Base-by-base conservation (phyloP, 1,140 invertebrate species). In the Eulimnadia texana region DNA sequence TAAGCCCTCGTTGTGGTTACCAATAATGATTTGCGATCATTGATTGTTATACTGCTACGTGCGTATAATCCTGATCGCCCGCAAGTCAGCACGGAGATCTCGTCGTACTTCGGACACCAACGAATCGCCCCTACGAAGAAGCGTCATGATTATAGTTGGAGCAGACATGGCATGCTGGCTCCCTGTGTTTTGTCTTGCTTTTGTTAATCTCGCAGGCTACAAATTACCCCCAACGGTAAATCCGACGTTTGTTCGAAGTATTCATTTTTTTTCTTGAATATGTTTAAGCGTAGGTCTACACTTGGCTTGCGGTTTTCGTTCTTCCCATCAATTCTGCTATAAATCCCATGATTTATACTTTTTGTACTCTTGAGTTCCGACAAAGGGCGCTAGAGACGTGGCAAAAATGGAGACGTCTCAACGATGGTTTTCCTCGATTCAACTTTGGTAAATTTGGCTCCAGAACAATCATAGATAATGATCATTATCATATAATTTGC, bases 111-210 rank as follows among this genome's bases (percentile, higher is more conserved):
- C 55, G 56, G 16, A 16, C 6, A 69, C 29, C 72, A 73, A 67
- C 20, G 70, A 68, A 3, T 77, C 78, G 56, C 69, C 70, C 10
- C 79, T 80, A 78, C 78, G 77, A 1, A 71, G 71, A 60, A 66
- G 78, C 47, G 79, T 80, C 76, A 77, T 77, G 1, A 63, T 79
- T 10, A 76, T 80, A 47, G 78, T 80, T 1, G 73, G 76, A 53
- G 79, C 79, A 0, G 79, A 80, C 64, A 78, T 79, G 61, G 75
- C 73, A 23, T 80, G 78, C 63, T 80, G 79, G 78, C 70, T 80
- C 23, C 78, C 78, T 27, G 79, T 79, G 59, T 78, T 79, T 59
- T 64, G 74, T 3, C 67, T 79, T 9, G 78, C 77, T 6, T 68
- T 77, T 50, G 70, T 72, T 1, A 79, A 77, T 2, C 67, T 79